Evolutionary conservation across 2,888 invertebrate species (phyloP), one percentile per base, ranked within the genome.

Genomic region (Yponomeuta evonymella): DNA sequence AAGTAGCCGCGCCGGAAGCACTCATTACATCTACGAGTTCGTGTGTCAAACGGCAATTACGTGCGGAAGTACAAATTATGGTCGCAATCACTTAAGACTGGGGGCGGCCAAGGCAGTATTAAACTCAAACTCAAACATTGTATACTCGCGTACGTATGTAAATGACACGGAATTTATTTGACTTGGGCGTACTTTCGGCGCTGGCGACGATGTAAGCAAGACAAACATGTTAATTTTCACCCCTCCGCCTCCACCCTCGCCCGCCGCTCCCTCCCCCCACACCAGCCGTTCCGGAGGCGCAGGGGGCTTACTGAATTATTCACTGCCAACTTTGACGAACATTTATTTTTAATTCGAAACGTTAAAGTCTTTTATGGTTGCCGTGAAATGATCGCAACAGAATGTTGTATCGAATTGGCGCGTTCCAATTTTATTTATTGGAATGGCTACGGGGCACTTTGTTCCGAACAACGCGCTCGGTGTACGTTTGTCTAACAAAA

Each of bases 161-260:
- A 90, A 87, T 85, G 85, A 80, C 85, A 82, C 80, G 81, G 86
- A 90, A 89, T 91, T 90, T 91, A 90, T 91, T 90, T 90, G 88
- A 91, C 86, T 91, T 90, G 82, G 84, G 81, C 86, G 87, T 89
- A 90, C 90, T 91, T 91, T 87, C 82, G 84, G 84, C 85, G 85
- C 86, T 84, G 82, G 86, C 86, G 87, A 85, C 89, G 90, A 88
- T 86, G 89, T 89, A 89, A 88, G 88, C 85, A 90, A 91, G 88
- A 89, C 90, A 91, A 91, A 91, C 90, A 91, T 88, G 90, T 87
- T 90, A 90, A 91, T 90, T 89, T 89, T 82, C 85, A 83, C 83
- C 85, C 82, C 78, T 79, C 73, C 70, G 73, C 72, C 76, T 70
- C 72, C 75, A 12, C 51, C 72, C 74, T 67, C 66, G 12, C 2